A percentile compares a stretch with the other conserved stretches of the same genome.
Evolutionary conservation across 2,888 invertebrate genomes (phyloP).

Genomic region (Nephrotoma guestfalica): DNA sequence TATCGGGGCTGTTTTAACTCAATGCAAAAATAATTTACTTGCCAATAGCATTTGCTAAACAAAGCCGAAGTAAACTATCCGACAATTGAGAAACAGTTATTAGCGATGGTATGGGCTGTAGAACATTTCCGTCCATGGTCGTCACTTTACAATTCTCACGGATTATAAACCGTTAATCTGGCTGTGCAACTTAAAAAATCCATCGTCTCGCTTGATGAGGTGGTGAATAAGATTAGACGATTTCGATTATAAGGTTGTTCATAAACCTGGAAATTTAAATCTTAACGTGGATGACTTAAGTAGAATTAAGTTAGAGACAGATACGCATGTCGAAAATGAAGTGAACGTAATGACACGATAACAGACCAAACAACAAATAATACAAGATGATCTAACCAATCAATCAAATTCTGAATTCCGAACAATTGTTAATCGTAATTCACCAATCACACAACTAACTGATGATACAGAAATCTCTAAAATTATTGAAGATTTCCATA

Average conservation of each 20-base stretch:
- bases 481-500: too few relatives aligned
- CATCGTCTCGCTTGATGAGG: too few relatives aligned
- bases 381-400: background rate
- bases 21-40: slow-evolving; percentile 5
- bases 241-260: background rate
- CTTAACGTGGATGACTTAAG: slow-evolving; percentile 12
- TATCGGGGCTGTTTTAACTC: slow-evolving; percentile 11
- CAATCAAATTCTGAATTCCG: background rate
- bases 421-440: too few relatives aligned
- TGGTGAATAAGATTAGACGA: too few relatives aligned
- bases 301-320: background rate
- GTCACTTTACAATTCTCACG: slow-evolving; percentile 16
- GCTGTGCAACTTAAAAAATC: too few relatives aligned
- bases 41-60: slow-evolving; percentile 9
- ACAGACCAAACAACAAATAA: too few relatives aligned
- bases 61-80: slow-evolving; percentile 11
- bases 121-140: too few relatives aligned
- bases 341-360: background rate
- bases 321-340: background rate
- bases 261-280: slow-evolving; percentile 14
- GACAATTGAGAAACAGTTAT: slow-evolving; percentile 11
- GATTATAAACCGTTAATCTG: slow-evolving; percentile 9
- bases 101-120: slow-evolving; percentile 11
- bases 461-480: too few relatives aligned
- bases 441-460: too few relatives aligned